These are phyloP conservation scores for Periplaneta americana DNA, from an alignment of 1,140 invertebrate genomes.

Conservation along the genomic window DNA sequence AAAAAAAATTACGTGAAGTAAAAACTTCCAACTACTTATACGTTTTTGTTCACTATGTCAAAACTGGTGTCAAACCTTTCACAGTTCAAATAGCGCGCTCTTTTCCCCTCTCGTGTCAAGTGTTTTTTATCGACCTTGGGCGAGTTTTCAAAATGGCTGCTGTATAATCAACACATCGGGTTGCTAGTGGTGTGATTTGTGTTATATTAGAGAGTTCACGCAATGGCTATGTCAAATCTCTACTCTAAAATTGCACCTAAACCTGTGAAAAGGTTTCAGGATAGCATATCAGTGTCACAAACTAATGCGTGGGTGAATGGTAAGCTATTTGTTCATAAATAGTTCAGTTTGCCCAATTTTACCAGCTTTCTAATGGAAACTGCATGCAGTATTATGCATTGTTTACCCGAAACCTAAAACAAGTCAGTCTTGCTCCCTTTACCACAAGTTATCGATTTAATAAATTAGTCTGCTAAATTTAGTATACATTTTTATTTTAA, in stretches of 20 bases:
- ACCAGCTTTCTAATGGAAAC: background rate
- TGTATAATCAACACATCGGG: background rate
- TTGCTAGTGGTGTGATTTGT: background rate
- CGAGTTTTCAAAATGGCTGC: constrained; percentile 7
- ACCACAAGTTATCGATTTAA: background rate
- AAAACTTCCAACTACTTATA: too few relatives aligned
- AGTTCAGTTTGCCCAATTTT: background rate
- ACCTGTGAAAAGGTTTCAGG: constrained; percentile 58
- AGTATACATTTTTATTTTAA: background rate
- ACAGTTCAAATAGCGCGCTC: background rate
- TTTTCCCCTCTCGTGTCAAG: too few relatives aligned
- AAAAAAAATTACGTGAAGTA: too few relatives aligned
- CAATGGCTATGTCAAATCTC: constrained; percentile 82
- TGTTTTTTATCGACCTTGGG: constrained; percentile 3
- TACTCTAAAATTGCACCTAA: constrained; percentile 66
- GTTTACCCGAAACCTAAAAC: background rate
- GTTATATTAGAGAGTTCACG: constrained; percentile 33
- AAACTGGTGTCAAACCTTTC: too few relatives aligned
- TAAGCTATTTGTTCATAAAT: constrained; percentile 41
- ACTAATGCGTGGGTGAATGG: constrained; percentile 79
- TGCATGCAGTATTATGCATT: background rate
- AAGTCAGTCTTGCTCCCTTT: background rate
- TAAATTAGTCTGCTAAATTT: background rate
- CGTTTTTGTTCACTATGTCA: too few relatives aligned
- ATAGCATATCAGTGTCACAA: constrained; percentile 68